phyloP scores from a whole-genome alignment of 2,888 invertebrate species.

The Himalopsyche tibetana region DNA sequence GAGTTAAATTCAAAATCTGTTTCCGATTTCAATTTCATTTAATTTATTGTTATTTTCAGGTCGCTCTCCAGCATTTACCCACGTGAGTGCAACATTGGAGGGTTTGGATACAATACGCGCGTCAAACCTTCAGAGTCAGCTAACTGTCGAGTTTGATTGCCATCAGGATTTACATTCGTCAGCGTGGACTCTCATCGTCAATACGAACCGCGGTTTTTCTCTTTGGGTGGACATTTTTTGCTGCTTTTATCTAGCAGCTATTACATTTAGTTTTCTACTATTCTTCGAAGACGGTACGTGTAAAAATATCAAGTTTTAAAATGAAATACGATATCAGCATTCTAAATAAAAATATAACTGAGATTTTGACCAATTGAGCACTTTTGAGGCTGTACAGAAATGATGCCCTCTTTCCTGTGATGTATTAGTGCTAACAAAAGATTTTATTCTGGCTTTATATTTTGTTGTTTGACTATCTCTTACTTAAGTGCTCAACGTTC shows the following conservation, averaged over 20 bases:
- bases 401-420: too few species aligned
- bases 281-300: slow-evolving; percentile 68
- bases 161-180: slow-evolving; percentile 82
- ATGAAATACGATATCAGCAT: too few species aligned
- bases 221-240: slow-evolving; percentile 79
- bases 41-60: slow-evolving; percentile 72
- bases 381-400: too few species aligned
- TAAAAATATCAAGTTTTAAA: neutral
- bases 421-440: too few species aligned
- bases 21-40: too few species aligned
- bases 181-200: slow-evolving; percentile 76
- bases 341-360: too few species aligned
- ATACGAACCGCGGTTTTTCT: slow-evolving; percentile 76
- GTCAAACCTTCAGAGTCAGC: slow-evolving; percentile 80
- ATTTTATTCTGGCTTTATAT: too few species aligned
- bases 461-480: too few species aligned
- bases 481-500: too few species aligned
- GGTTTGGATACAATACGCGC: slow-evolving; percentile 90
- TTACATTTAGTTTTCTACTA: slow-evolving; percentile 83
- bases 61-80: slow-evolving; percentile 90
- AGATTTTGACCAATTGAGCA: too few species aligned
- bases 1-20: too few species aligned
- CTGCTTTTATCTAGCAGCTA: slow-evolving; percentile 76
- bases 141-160: slow-evolving; percentile 84
- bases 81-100: slow-evolving; percentile 87